A percentile compares a stretch with the other conserved stretches of the same genome.
Conservation (phyloP, 2,113 vertebrate genomes). For the Conger conger region DNA sequence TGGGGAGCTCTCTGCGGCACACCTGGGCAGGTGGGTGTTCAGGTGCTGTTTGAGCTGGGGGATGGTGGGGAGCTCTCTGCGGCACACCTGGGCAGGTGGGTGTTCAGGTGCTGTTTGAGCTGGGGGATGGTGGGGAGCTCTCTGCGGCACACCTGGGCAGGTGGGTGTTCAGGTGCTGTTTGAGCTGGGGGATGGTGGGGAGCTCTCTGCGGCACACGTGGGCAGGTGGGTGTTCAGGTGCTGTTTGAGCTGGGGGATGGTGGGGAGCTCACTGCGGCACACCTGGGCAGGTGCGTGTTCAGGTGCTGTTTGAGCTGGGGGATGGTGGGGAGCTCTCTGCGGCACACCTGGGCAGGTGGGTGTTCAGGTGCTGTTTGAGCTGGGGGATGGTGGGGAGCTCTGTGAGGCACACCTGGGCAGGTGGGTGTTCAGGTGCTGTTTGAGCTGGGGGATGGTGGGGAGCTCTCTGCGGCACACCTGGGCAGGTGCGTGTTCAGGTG, state of each 20-base stretch:
- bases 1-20: conserved; percentile 75
- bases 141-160: conserved; percentile 78
- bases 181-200: conserved; percentile 85
- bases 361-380: conserved; percentile 85
- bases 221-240: conserved; percentile 82
- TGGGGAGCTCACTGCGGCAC: conserved; percentile 75
- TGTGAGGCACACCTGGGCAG: conserved; percentile 78
- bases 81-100: conserved; percentile 84
- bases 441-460: conserved; percentile 85
- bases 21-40: conserved; percentile 77
- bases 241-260: conserved; percentile 87
- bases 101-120: conserved; percentile 85
- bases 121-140: conserved; percentile 82
- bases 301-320: conserved; percentile 75
- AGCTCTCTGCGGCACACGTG: conserved; percentile 78
- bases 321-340: conserved; percentile 75
- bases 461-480: conserved; percentile 78
- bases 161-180: conserved; percentile 84
- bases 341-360: conserved; percentile 84
- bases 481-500: conserved; percentile 81
- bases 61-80: conserved; percentile 75
- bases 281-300: conserved; percentile 80
- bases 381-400: conserved; percentile 82
- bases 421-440: conserved; percentile 84
- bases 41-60: conserved; percentile 91